Evolutionary conservation across 1,140 invertebrate species (phyloP).

Genomic region (Pseudoatta argentina): DNA sequence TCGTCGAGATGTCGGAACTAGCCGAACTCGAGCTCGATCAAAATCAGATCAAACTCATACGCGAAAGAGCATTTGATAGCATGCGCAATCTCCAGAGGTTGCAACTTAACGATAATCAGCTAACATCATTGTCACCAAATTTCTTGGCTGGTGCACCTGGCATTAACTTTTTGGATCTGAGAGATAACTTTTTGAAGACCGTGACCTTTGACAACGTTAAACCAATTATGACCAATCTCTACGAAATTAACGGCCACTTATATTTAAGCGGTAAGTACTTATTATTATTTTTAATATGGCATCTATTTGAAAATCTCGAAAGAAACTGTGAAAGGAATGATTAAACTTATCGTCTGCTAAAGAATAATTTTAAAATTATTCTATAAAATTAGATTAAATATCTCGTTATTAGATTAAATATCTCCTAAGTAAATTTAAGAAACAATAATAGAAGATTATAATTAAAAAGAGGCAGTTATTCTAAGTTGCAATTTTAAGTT

Average conservation of each 20-base stretch:
- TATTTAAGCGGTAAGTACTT: slow-evolving; percentile 91
- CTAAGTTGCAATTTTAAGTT: neutral
- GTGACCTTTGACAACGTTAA: slow-evolving; percentile 91
- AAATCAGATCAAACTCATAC: slow-evolving; percentile 90
- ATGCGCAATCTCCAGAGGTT: slow-evolving; percentile 89
- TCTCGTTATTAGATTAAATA: neutral
- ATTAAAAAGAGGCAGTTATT: neutral
- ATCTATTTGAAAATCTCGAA: neutral
- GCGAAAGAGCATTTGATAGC: slow-evolving; percentile 90
- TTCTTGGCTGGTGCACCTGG: slow-evolving; percentile 89
- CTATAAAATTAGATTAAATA: neutral
- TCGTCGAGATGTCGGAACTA: slow-evolving; percentile 91
- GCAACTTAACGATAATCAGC: slow-evolving; percentile 90
- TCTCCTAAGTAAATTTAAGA: neutral
- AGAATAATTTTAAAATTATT: neutral
- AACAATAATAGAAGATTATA: neutral
- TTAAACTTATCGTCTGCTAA: neutral
- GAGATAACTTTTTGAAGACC: slow-evolving; percentile 91
- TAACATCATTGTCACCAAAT: slow-evolving; percentile 88
- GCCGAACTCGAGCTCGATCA: slow-evolving; percentile 91
- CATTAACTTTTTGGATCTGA: slow-evolving; percentile 90
- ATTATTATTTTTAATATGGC: neutral
- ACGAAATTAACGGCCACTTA: slow-evolving; percentile 90
- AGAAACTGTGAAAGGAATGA: neutral
- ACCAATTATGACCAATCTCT: slow-evolving; percentile 91